Base-by-base conservation (phyloP, 2,888 invertebrate species). In the Drosophila emarginata region DNA sequence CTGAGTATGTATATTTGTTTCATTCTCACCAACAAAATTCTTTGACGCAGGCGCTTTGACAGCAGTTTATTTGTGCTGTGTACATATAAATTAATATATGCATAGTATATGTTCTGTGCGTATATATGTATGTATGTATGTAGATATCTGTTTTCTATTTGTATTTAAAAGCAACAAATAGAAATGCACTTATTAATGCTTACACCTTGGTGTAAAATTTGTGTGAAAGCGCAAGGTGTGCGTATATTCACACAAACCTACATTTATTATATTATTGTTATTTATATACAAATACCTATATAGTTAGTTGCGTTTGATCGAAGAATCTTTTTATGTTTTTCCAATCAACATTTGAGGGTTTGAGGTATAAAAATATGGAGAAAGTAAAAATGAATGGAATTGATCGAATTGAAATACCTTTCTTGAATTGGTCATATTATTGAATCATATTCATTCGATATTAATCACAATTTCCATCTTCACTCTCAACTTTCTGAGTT, bases 41-140 rank as follows among this genome's bases (percentile, higher is more conserved):
- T 54, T 58, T 21, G 66, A 68, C 83, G 75, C 78, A 80, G 65
- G 64, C 78, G 78, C 74, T 21, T 23, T 69, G 67, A 56, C 61
- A 73, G 69, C 32, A 65, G 69, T 74, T 64, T 67, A 74, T 73
- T 87, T 72, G 82, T 87, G 83, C 11, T 32, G n/a, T 57, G 57
- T 18, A 57, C 14, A 9, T 59, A 57, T 57, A 28, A 32, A 12
- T 14, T 11, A n/a, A 45, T 45, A 59, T 45, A 45, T 39, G 5
- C 32, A 57, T 39, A 15, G n/a, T 4, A n/a, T 21, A 59, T 59
- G 14, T 59, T 15, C 6, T 23, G 11, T 11, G 40, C 18, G 37
- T 59, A 45, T 15, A 51, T 6, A 50, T 59, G 56, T 56, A 32
- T 39, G 21, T 18, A 45, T 7, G 21, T 53, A 70, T n/a, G 32